Percentiles rank a stretch among this genome's conserved stretches.
phyloP scores from a whole-genome alignment of 2,797 vertebrate genomes.

The Varecia variegata region DNA sequence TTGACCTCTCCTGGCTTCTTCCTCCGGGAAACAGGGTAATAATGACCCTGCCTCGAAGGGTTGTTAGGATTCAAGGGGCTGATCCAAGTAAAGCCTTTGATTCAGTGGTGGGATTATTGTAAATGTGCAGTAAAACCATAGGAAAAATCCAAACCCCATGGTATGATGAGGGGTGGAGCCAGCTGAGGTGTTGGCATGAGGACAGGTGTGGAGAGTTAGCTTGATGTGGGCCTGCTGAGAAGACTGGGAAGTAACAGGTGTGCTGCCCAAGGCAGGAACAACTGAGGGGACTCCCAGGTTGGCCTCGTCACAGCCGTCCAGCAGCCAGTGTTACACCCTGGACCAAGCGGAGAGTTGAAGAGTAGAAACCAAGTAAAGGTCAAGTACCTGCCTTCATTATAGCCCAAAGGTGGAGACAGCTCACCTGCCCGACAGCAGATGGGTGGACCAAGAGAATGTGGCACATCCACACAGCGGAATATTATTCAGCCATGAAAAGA shows the following conservation, averaged over 20 bases:
- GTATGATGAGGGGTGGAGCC: background rate
- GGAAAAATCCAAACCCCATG: too few species aligned
- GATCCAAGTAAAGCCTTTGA: background rate
- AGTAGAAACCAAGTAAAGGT: background rate
- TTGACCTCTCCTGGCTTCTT: background rate
- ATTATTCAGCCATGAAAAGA: background rate
- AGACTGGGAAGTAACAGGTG: background rate
- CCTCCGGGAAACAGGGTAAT: background rate
- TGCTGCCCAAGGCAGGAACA: background rate
- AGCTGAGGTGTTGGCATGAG: too few species aligned
- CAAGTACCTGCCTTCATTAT: background rate
- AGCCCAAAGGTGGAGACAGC: background rate
- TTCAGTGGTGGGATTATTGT: background rate
- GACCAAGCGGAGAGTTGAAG: background rate
- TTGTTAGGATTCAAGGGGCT: background rate
- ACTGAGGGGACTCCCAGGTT: background rate
- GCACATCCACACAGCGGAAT: rapidly evolving
- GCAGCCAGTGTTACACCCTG: background rate
- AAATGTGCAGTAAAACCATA: background rate
- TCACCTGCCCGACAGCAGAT: rapidly evolving
- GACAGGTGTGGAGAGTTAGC: background rate
- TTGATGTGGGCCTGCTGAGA: background rate
- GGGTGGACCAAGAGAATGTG: background rate
- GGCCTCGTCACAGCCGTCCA: background rate
- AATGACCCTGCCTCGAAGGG: rapidly evolving